Base-by-base conservation (phyloP, 2,113 vertebrate genomes). In the Malurus cyaneus region DNA sequence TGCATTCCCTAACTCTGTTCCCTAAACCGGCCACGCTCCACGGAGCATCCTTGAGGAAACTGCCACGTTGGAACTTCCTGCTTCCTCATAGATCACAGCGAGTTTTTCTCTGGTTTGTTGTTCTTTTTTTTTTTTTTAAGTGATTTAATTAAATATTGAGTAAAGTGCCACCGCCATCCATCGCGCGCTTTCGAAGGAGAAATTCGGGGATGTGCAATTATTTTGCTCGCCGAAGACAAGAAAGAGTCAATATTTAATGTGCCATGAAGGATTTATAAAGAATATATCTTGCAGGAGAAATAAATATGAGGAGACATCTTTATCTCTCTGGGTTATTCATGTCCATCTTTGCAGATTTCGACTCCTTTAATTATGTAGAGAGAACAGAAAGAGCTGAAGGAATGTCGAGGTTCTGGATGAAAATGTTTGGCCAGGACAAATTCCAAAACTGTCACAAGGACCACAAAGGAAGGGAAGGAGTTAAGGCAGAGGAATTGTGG, bases 231-330 rank as follows among this genome's bases (percentile, higher is more conserved):
- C 4, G 61, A 78, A 78, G 88, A 94, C 86, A 94, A 91, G 90
- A 54, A 82, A 88, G 77, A 95, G 92, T 94, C 92, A 94, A 94
- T 95, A 95, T 97, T 97, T 97, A 96, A 96, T 92, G 85, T 49
- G 85, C 82, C 80, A 88, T 89, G 94, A 95, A 93, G 91, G 94
- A 95, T 94, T 95, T 94, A 94, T 91, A 93, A 91, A 78, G 91
- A 89, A 88, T 89, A 29, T 57, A 92, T 93, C 79, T 94, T 57
- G 64, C 60, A 73, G 70, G 71, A 88, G 78, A 80, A 87, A 93
- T 88, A 95, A 95, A 95, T 61, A 94, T 2, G 7, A 94, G 77
- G 5, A 80, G 93, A 95, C 92, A 77, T 91, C 88, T 89, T 95
- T 80, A 89, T 95, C 88, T 96, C 92, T 17, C 47, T 21, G 78